Conservation (phyloP, 2,113 vertebrate genomes). For the Alligator mississippiensis region DNA sequence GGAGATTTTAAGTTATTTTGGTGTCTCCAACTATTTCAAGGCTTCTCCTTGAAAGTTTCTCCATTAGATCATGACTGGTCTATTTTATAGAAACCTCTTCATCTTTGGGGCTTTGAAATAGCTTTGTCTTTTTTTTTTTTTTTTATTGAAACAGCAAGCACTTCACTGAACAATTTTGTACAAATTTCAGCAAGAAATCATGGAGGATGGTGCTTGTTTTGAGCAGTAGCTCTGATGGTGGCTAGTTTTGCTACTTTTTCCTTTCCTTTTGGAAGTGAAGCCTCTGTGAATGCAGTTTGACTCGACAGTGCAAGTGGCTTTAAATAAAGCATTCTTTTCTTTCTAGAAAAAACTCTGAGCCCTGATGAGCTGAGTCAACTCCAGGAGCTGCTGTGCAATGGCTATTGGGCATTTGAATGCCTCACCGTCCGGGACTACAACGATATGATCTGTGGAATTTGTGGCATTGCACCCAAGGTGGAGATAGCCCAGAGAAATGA, state of each 20-base stretch:
- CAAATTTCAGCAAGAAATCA: neutral
- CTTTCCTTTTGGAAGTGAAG: neutral
- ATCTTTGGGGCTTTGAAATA: neutral
- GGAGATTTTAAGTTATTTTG: neutral
- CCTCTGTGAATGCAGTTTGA: neutral
- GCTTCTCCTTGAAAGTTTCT: neutral
- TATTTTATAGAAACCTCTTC: neutral
- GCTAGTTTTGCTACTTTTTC: neutral
- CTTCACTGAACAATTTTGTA: neutral
- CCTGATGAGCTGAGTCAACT: slow-evolving; percentile 82
- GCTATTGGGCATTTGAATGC: slow-evolving; percentile 98
- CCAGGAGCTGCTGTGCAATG: slow-evolving; percentile 91
- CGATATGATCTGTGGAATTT: slow-evolving; percentile 98
- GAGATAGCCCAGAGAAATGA: slow-evolving; percentile 90
- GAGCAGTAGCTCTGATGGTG: neutral
- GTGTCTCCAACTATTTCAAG: neutral
- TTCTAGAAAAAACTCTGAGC: slow-evolving; percentile 85
- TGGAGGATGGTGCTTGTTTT: neutral
- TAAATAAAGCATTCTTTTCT: slow-evolving; percentile 6
- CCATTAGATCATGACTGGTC: neutral
- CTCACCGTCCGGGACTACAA: slow-evolving; percentile 96
- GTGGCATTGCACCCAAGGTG: slow-evolving; percentile 93
- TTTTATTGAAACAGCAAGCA: too few species aligned
- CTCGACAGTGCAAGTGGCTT: neutral
- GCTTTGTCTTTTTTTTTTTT: neutral